Evolutionary conservation across 2,888 invertebrate species (phyloP), one percentile per base, ranked within the genome.

Genomic region (Eilema depressum): DNA sequence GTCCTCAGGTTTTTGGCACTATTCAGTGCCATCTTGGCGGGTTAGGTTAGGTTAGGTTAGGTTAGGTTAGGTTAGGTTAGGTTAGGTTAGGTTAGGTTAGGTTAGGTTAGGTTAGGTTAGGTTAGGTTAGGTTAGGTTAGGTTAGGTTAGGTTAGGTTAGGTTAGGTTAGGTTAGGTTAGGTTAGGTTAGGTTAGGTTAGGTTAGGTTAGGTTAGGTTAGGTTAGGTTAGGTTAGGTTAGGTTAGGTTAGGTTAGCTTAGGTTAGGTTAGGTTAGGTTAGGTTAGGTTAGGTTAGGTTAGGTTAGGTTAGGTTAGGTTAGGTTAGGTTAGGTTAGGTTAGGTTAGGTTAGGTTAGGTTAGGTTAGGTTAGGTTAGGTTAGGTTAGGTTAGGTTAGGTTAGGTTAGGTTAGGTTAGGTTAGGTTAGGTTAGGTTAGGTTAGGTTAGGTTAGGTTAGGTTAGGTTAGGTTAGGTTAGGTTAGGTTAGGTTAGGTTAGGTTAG

Each of bases 71-170:
- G 60, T 60, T 60, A 60, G 60, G 60, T 60, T 60, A 60, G 60
- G 60, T 60, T 60, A 60, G 60, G 60, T 60, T 60, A 60, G 60
- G 60, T 60, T 60, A 60, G 60, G 60, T 60, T 60, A 60, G 60
- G 60, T 60, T 60, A 60, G 60, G 60, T 60, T 60, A 60, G 60
- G 60, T 60, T 60, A 60, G 60, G 60, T 60, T 60, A 62, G 62
- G 62, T 62, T 62, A 62, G 62, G 62, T 62, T 62, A 62, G 62
- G 62, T 62, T 62, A 62, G 62, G 62, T 62, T 62, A 62, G 57
- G 57, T 60, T 60, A 60, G 60, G 60, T 60, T 60, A 60, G 60
- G 60, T 60, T 60, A 60, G 60, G 60, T 60, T 60, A 60, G 60
- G 60, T 60, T 60, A 60, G 60, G 60, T 60, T 60, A 60, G 60